Evolutionary conservation across 2,113 vertebrate genomes (phyloP).

Genomic region (Micromys minutus): DNA sequence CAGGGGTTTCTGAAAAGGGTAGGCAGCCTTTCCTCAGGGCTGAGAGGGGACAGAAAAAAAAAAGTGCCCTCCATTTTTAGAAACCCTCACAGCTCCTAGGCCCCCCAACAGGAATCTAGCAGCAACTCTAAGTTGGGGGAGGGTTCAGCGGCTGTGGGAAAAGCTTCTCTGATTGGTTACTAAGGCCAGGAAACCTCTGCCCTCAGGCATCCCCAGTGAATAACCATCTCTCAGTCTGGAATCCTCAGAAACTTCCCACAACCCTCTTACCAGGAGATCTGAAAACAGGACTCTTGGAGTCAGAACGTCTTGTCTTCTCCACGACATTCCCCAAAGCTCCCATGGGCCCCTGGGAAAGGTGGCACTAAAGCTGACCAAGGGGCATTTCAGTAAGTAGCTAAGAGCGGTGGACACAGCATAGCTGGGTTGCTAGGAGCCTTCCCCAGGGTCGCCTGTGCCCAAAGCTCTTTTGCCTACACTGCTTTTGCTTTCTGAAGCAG

Average conservation of each 20-base stretch:
- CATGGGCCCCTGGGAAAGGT: neutral
- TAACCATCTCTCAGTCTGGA: neutral
- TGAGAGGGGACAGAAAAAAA: slow-evolving; percentile 3
- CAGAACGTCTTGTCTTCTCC: neutral
- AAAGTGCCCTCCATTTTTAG: neutral
- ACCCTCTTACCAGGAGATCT: neutral
- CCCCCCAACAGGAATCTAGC: neutral
- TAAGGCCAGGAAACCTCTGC: neutral
- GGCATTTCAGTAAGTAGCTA: neutral
- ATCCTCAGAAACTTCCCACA: neutral
- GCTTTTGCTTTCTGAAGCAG: neutral
- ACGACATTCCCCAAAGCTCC: accelerated
- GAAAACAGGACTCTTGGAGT: neutral
- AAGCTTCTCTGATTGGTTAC: neutral
- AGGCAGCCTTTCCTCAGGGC: neutral
- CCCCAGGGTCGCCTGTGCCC: neutral
- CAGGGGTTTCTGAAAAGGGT: neutral
- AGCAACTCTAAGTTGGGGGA: neutral
- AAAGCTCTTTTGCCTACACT: neutral
- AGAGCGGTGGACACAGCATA: accelerated
- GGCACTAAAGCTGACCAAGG: accelerated
- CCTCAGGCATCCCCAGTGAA: neutral
- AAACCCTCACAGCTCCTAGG: neutral
- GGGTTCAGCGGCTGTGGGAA: neutral
- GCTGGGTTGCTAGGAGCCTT: neutral